Conservation (phyloP, 2,888 invertebrate species). For the Hipparchia sbordonii region DNA sequence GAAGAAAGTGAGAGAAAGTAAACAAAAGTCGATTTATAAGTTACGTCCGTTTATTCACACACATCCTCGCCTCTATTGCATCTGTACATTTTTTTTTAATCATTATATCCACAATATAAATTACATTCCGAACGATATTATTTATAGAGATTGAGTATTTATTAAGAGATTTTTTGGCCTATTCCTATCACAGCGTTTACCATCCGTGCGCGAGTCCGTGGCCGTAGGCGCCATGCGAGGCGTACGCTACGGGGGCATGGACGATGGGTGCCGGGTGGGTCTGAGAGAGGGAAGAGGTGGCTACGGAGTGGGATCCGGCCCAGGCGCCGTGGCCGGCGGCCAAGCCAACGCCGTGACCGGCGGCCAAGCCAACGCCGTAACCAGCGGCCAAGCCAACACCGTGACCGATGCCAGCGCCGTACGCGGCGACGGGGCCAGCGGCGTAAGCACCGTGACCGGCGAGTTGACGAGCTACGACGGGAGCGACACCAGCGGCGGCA, state of each 20-base stretch:
- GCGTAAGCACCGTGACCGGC: constrained; percentile 60
- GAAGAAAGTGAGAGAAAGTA: constrained; percentile 18
- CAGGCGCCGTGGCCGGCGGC: constrained; percentile 44
- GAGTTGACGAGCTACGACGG: constrained; percentile 72
- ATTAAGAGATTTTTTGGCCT: constrained; percentile 62
- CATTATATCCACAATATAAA: constrained; percentile 52
- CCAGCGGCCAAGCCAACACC: constrained; percentile 33
- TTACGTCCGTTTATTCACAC: constrained; percentile 77
- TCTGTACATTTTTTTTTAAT: constrained; percentile 58
- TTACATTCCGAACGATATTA: constrained; percentile 66
- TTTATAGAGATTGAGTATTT: constrained; percentile 58
- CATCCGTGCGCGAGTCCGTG: constrained; percentile 62
- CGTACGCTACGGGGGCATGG: constrained; percentile 56
- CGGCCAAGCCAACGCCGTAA: constrained; percentile 42
- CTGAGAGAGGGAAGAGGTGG: constrained; percentile 67
- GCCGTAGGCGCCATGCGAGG: constrained; percentile 47
- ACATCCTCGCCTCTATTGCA: constrained; percentile 72
- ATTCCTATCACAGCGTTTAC: constrained; percentile 73
- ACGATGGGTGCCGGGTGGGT: constrained; percentile 66
- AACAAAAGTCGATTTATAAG: constrained; percentile 40
- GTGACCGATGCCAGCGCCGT: constrained; percentile 53
- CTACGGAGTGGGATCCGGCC: constrained; percentile 59
- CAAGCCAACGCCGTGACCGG: constrained; percentile 43
- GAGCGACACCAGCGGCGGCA: constrained; percentile 75
- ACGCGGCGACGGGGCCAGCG: constrained; percentile 44